A percentile compares a stretch with the other conserved stretches of the same genome.
phyloP scores from a whole-genome alignment of 2,113 vertebrate genomes.

The Gymnobelideus leadbeateri region DNA sequence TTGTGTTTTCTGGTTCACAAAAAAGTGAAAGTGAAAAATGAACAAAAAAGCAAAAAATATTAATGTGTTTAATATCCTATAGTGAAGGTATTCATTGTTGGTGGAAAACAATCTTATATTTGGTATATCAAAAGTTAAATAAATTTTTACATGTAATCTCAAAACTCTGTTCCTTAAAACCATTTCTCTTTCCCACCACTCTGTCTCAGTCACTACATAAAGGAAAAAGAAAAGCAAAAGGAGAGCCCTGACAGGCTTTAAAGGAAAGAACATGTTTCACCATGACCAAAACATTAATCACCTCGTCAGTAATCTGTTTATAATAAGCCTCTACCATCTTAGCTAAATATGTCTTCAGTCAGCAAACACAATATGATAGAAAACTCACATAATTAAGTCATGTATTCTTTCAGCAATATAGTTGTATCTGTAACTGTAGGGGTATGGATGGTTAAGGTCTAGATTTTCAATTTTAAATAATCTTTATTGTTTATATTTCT shows the following conservation, averaged over 20 bases:
- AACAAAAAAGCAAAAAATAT: neutral
- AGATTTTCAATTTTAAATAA: neutral
- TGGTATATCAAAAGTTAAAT: neutral
- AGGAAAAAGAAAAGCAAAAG: neutral
- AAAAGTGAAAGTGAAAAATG: neutral
- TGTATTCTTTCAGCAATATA: neutral
- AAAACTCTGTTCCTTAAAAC: neutral
- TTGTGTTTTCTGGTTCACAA: neutral
- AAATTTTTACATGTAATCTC: neutral
- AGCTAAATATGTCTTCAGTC: neutral
- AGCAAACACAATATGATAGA: neutral
- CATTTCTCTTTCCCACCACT: neutral
- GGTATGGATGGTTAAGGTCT: neutral
- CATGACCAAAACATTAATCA: neutral
- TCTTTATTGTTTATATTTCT: neutral
- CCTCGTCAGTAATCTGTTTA: neutral
- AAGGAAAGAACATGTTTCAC: neutral
- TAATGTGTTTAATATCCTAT: neutral
- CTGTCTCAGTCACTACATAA: neutral
- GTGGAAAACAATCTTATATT: neutral
- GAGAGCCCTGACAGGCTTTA: neutral
- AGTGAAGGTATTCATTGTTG: neutral
- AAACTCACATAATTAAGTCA: neutral
- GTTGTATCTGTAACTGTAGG: neutral
- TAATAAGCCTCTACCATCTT: neutral